These are phyloP conservation scores for Centruroides sculpturatus DNA, from an alignment of 1,140 invertebrate genomes.

Conservation along the genomic window DNA sequence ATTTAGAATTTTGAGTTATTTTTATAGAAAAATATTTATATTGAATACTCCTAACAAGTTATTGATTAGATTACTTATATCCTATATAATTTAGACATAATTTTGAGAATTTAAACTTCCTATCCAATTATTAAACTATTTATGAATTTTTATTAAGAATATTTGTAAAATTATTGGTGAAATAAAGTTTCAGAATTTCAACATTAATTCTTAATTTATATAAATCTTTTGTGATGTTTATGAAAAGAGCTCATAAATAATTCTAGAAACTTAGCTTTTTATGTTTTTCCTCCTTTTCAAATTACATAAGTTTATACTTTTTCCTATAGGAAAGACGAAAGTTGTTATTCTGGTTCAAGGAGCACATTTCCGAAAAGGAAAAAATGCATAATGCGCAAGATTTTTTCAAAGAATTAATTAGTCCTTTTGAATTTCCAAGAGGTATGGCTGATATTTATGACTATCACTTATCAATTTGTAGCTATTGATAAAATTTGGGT, in stretches of 20 bases:
- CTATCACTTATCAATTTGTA: too few relatives aligned
- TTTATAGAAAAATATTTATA: not conserved
- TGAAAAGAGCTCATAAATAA: too few relatives aligned
- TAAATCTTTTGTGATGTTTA: not conserved
- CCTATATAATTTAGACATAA: too few relatives aligned
- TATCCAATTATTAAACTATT: not conserved
- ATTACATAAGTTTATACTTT: not conserved
- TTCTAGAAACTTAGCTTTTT: too few relatives aligned
- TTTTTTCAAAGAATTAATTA: conserved; percentile 88
- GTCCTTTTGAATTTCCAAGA: conserved; percentile 70
- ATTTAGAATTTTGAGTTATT: not conserved
- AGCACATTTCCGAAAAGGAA: conserved; percentile 46
- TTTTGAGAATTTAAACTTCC: not conserved
- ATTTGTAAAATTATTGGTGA: too few relatives aligned
- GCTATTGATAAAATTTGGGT: not conserved
- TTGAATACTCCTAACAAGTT: not conserved
- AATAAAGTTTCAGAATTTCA: too few relatives aligned
- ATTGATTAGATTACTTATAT: too few relatives aligned
- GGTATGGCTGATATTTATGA: conserved; percentile 23
- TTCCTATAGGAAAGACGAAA: conserved; percentile 53
- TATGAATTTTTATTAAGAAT: not conserved
- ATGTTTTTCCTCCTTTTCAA: too few relatives aligned
- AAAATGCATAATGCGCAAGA: conserved; percentile 75
- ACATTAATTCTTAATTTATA: not conserved
- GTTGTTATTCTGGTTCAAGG: conserved; percentile 80